phyloP scores from a whole-genome alignment of 2,888 invertebrate species.

The Autographa pulchrina region DNA sequence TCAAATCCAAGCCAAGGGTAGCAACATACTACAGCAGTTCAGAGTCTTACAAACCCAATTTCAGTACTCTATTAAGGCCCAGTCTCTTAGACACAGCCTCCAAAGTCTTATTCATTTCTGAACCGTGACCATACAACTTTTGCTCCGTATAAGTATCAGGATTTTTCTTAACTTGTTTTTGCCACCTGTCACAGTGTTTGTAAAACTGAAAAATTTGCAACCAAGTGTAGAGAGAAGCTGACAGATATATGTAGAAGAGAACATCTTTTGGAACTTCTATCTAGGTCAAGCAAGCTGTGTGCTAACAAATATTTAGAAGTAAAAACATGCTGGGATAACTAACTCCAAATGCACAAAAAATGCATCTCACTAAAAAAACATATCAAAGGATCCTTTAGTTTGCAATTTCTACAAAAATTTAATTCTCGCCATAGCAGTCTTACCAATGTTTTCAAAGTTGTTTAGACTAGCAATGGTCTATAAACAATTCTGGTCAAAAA shows the following conservation, averaged over 20 bases:
- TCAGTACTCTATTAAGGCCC: conserved; percentile 87
- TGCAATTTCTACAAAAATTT: neutral
- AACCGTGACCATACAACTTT: conserved; percentile 86
- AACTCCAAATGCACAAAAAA: neutral
- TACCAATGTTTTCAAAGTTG: no score
- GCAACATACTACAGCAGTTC: conserved; percentile 41
- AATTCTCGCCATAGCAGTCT: no score
- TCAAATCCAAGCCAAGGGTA: neutral
- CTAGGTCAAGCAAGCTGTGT: neutral
- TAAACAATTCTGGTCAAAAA: no score
- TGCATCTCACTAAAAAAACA: neutral
- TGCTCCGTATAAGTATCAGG: conserved; percentile 89
- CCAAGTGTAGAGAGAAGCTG: conserved; percentile 67
- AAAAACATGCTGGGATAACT: neutral
- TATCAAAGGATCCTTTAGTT: neutral
- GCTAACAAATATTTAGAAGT: neutral
- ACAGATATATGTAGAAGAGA: conserved; percentile 29
- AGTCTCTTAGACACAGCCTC: conserved; percentile 89
- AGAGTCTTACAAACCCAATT: conserved; percentile 83
- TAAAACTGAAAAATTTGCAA: conserved; percentile 92
- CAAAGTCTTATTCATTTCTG: conserved; percentile 89
- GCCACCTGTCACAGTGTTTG: conserved; percentile 93
- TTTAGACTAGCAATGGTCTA: no score
- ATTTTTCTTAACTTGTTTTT: conserved; percentile 91
- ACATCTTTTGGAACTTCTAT: neutral